These are phyloP conservation scores for Etia nguti DNA, from an alignment of 2,113 vertebrate genomes.

Conservation along the genomic window DNA sequence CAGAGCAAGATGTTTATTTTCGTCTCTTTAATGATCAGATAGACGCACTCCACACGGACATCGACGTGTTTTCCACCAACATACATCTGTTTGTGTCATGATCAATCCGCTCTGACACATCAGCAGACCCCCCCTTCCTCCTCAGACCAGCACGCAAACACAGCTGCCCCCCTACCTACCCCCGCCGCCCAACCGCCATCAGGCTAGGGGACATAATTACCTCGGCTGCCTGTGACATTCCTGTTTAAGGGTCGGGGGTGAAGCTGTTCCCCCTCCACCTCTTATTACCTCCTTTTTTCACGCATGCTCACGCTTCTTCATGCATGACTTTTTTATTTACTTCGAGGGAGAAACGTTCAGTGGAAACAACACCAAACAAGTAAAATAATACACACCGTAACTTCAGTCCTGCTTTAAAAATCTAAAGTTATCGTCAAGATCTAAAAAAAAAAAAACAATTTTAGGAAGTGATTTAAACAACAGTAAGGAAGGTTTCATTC, in stretches of 20 bases:
- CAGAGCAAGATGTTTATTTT: constrained; percentile 64
- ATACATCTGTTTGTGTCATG: constrained; percentile 70
- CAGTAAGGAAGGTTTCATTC: background rate
- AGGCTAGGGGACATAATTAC: constrained; percentile 65
- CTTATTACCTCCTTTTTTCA: background rate
- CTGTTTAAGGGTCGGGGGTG: constrained; percentile 75
- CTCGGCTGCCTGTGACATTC: constrained; percentile 70
- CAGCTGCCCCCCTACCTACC: constrained; percentile 3
- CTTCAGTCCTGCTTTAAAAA: background rate
- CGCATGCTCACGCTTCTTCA: background rate
- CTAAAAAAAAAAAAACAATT: background rate
- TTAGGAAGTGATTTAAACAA: background rate
- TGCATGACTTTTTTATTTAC: background rate
- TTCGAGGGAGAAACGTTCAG: background rate
- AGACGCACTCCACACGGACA: constrained; percentile 36
- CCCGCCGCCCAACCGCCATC: constrained; percentile 22
- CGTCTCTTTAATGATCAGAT: constrained; percentile 60
- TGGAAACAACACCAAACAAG: background rate
- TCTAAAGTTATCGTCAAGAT: background rate
- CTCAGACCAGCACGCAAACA: background rate
- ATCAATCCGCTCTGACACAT: constrained; percentile 61
- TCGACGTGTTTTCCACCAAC: constrained; percentile 46
- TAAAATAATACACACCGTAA: rapidly evolving
- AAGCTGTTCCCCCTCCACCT: constrained; percentile 53
- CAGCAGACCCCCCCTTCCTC: background rate